Conservation (phyloP, 2,888 invertebrate species). For the Cosmia pyralina region DNA sequence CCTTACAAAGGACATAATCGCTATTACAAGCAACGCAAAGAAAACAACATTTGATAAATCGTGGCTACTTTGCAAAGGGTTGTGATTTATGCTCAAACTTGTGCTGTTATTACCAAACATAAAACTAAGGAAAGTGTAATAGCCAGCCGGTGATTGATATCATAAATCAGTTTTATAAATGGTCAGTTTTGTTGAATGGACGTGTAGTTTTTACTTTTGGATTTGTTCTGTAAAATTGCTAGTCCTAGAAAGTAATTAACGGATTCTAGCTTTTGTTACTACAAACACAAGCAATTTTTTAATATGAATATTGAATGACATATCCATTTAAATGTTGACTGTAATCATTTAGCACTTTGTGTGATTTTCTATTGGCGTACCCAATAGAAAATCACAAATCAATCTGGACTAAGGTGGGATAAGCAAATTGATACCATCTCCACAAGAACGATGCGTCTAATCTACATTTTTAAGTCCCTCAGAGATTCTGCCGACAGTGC, state of each 20-base stretch:
- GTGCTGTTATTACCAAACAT: slow-evolving; percentile 54
- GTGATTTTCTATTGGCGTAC: no score
- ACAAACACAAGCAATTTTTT: background rate
- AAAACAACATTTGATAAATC: slow-evolving; percentile 66
- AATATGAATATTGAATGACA: background rate
- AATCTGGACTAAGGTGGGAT: no score
- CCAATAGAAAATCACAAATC: background rate
- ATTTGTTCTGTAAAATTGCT: background rate
- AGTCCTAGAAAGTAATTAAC: background rate
- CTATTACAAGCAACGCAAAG: slow-evolving; percentile 35
- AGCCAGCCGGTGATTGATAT: slow-evolving; percentile 54
- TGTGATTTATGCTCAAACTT: slow-evolving; percentile 68
- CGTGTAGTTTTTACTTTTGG: slow-evolving; percentile 37
- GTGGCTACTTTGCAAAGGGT: slow-evolving; percentile 59
- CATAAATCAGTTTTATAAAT: slow-evolving; percentile 54
- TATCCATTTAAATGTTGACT: background rate
- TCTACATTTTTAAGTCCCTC: no score
- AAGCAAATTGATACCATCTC: no score
- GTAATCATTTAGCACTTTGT: background rate
- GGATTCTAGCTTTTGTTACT: background rate
- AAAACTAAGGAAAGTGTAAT: slow-evolving; percentile 63
- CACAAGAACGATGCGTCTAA: no score
- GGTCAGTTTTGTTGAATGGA: slow-evolving; percentile 50
- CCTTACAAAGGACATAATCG: slow-evolving; percentile 5
- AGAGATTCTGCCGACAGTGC: no score